Evolutionary conservation across 2,113 vertebrate genomes (phyloP), one percentile per base, ranked within the genome.

Genomic region (Phrynosoma platyrhinos): DNA sequence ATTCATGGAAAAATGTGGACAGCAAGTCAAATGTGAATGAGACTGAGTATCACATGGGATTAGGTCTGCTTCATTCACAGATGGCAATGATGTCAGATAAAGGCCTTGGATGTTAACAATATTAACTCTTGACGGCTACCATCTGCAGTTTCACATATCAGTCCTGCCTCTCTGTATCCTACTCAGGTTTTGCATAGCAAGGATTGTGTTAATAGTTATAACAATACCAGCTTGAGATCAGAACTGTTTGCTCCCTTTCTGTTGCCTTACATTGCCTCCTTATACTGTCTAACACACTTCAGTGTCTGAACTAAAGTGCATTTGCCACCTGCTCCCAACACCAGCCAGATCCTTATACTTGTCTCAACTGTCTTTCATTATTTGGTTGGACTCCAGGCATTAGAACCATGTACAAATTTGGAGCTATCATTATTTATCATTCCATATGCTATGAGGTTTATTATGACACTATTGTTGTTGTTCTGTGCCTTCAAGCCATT

Each of bases 201-300:
- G 89, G 82, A 79, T 8, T 32, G 79, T 32, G n/a, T 84, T 90
- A 88, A 88, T 72, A 78, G 68, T 83, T 90, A 23, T 32, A n/a
- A 2, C 87, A 7, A 82, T n/a, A 87, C 36, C 27, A 75, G n/a
- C 55, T 25, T 53, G 79, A 66, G 32, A 85, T 87, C 83, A 89
- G 32, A 74, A 40, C 36, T 75, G 4, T 47, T 85, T 74, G 75
- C 79, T 91, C 62, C 82, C 42, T 78, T 83, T 90, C 86, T 52
- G 47, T 80, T 86, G 87, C 88, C 87, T 89, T 55, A 87, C 72
- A 82, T 64, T 0, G 0, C 62, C 42, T 90, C 52, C 68, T 89
- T 79, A 72, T 27, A 53, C 2, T 62, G 16, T 62, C 58, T 62
- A 62, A 68, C 64, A 81, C n/a, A 40, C 62, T 81, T 9, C 62